phyloP scores from a whole-genome alignment of 2,797 vertebrate genomes.

The Taeniopygia guttata region DNA sequence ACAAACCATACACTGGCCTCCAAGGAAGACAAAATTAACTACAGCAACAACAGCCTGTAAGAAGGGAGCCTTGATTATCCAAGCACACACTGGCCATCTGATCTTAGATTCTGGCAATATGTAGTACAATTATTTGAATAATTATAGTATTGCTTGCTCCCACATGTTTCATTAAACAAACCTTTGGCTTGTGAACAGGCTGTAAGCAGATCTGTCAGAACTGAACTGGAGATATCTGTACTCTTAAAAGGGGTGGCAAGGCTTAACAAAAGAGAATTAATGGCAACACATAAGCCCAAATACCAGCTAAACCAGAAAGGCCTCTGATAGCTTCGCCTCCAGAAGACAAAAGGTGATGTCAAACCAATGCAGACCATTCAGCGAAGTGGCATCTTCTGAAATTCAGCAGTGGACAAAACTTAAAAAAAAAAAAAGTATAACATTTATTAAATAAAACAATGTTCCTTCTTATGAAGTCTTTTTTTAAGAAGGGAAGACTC shows the following conservation, averaged over 20 bases:
- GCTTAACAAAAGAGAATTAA: neutral
- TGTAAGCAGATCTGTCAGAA: neutral
- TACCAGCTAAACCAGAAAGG: neutral
- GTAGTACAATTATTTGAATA: slow-evolving; percentile 30
- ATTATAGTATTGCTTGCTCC: neutral
- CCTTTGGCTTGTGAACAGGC: neutral
- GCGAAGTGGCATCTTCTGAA: neutral
- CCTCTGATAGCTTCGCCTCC: neutral
- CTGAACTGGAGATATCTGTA: neutral
- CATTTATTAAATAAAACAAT: neutral
- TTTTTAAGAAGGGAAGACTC: neutral
- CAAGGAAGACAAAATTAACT: neutral
- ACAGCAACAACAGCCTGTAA: neutral
- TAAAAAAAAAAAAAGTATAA: neutral
- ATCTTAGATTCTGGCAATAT: neutral
- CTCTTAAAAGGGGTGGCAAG: neutral
- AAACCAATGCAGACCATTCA: neutral
- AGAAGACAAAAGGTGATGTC: neutral
- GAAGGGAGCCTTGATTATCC: neutral
- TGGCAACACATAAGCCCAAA: neutral
- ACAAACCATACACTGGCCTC: neutral
- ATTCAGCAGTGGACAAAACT: neutral
- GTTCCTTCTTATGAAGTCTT: neutral
- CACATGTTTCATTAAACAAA: slow-evolving; percentile 17
- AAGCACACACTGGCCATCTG: slow-evolving; percentile 26